Evolutionary conservation across 92 coral and sea anemone species (phyloP), one percentile per base, ranked within the genome.

Genomic region (Isaurus tuberculatus): DNA sequence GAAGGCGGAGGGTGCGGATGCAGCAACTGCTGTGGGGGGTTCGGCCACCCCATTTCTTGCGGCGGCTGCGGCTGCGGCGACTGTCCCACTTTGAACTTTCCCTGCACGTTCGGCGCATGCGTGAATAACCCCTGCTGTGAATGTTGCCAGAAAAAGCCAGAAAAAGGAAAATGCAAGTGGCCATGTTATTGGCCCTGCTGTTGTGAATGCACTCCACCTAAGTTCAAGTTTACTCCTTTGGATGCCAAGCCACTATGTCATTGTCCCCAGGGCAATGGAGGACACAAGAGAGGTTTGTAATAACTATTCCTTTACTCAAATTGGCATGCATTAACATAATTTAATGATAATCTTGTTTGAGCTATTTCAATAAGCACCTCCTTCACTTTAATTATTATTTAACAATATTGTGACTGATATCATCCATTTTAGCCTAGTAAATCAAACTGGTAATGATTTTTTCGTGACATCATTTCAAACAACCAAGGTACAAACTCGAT

Each of bases 171-270:
- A 82, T 92, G 96, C 36, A 89, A 92, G 87, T 92, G 96, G 96
- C 96, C 96, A 27, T 92, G 96, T 90, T 86, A 86, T 85, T 92
- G 96, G 96, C 96, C 96, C 27, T 92, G 96, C 81, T 92, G 96
- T 85, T 92, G 96, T 69, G 74, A 87, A 78, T 92, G 95, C 48
- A 90, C 91, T 20, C 95, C 95, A 2, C 95, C 95, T 11, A 84
- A 92, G 85, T 92, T 92, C 84, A 84, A 92, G 92, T 89, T 92
- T 72, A 89, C 71, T 53, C 92, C 92, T 2, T 33, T 89, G 73
- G 90, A 93, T 70, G 92, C 98, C 89, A 93, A 93, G 55, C 98
- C 98, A 33, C 73, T 89, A 75, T 93, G 98, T 33, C 92, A 93
- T 79, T 91, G 94, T 78, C 94, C 94, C 30, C 79, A 84, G 71